phyloP scores from a whole-genome alignment of 2,797 vertebrate species.

The Bradypodion pumilum region DNA sequence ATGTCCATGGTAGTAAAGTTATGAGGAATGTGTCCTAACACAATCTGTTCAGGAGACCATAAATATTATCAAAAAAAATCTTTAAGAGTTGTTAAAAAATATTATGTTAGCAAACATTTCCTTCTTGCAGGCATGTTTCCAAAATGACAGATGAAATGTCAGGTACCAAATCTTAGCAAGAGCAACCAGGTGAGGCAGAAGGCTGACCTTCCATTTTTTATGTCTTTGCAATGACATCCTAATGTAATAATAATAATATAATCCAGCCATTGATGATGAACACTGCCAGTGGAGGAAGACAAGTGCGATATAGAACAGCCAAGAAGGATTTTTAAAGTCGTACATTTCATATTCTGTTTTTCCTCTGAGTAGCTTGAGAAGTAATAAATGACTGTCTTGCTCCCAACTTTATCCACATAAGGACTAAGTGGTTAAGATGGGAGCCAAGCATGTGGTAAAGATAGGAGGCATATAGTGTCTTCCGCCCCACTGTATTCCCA shows the following conservation, averaged over 20 bases:
- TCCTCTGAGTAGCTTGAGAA: no score
- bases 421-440: no score
- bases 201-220: not conserved
- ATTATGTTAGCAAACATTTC: not conserved
- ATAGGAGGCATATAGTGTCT: no score
- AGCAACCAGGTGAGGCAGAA: not conserved
- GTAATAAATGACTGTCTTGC: no score
- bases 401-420: no score
- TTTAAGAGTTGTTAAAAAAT: not conserved
- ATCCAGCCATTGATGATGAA: not conserved
- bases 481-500: no score
- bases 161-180: not conserved
- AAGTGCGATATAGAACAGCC: not conserved
- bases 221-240: not conserved
- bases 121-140: not conserved
- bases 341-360: no score
- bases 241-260: not conserved
- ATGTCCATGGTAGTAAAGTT: not conserved
- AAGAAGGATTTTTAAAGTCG: not conserved
- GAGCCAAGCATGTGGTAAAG: no score
- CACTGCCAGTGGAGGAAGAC: not conserved
- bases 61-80: not conserved
- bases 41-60: not conserved
- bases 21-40: not conserved
- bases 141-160: not conserved